A percentile compares a stretch with the other conserved stretches of the same genome.
phyloP scores from a whole-genome alignment of 2,888 invertebrate species.

The Lingula anatina region DNA sequence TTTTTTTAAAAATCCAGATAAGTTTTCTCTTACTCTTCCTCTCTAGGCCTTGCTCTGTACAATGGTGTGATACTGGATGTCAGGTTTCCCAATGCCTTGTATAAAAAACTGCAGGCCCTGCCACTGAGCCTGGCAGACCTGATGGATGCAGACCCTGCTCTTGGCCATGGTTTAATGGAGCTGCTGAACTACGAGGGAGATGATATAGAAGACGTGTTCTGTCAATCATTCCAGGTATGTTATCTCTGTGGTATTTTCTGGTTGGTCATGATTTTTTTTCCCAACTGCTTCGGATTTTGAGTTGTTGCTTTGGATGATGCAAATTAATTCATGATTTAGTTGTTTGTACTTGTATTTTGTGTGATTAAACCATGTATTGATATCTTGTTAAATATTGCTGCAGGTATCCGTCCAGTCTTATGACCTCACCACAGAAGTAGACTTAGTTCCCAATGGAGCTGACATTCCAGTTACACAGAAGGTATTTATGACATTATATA shows the following conservation, averaged over 20 bases:
- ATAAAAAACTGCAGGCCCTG: conserved; percentile 1
- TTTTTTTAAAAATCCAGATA: no score
- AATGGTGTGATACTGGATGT: conserved; percentile 3
- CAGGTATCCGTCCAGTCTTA: neutral
- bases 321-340: no score
- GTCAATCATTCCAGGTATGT: conserved; percentile 4
- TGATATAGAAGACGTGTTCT: conserved; percentile 3
- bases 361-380: no score
- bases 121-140: neutral
- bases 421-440: neutral
- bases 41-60: conserved; percentile 2
- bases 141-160: neutral
- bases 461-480: neutral
- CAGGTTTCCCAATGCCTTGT: neutral
- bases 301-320: no score
- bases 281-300: no score
- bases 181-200: neutral
- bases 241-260: no score
- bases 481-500: no score
- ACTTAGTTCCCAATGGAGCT: conserved; percentile 1
- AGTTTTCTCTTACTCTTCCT: no score
- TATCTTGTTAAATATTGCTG: no score
- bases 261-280: no score
- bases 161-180: neutral
- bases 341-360: no score